These are phyloP conservation scores for Noctua janthina DNA, from an alignment of 2,888 invertebrate species.

Conservation along the genomic window DNA sequence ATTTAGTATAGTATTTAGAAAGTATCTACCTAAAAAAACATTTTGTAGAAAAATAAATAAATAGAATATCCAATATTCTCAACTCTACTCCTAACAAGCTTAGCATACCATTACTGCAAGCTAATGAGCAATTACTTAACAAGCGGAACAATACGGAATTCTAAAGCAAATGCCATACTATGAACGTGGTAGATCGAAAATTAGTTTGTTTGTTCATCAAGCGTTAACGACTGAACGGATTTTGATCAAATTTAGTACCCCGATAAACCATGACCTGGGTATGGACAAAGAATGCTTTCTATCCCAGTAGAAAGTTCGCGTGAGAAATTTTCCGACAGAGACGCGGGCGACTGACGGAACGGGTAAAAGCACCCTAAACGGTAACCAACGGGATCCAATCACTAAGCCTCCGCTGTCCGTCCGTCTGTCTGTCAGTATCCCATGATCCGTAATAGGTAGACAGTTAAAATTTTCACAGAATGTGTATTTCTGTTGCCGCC, in stretches of 20 bases:
- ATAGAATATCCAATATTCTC: constrained; percentile 1
- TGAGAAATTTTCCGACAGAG: neutral
- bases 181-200: neutral
- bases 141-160: constrained; percentile 22
- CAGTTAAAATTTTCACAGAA: too few species aligned
- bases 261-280: neutral
- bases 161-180: neutral
- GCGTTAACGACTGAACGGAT: neutral
- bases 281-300: neutral
- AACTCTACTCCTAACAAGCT: constrained; percentile 6
- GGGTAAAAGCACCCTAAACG: too few species aligned
- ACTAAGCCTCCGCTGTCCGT: too few species aligned
- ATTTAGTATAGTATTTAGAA: too few species aligned
- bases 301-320: neutral
- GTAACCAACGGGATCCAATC: too few species aligned
- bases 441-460: too few species aligned
- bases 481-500: too few species aligned
- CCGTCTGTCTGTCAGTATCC: too few species aligned
- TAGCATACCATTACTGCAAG: neutral
- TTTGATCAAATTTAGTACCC: neutral
- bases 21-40: too few species aligned
- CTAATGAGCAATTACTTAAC: constrained; percentile 52
- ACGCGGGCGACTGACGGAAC: too few species aligned
- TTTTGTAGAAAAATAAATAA: neutral
- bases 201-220: neutral